Conservation (phyloP, 2,888 invertebrate species). For the Mycalesis mineus region DNA sequence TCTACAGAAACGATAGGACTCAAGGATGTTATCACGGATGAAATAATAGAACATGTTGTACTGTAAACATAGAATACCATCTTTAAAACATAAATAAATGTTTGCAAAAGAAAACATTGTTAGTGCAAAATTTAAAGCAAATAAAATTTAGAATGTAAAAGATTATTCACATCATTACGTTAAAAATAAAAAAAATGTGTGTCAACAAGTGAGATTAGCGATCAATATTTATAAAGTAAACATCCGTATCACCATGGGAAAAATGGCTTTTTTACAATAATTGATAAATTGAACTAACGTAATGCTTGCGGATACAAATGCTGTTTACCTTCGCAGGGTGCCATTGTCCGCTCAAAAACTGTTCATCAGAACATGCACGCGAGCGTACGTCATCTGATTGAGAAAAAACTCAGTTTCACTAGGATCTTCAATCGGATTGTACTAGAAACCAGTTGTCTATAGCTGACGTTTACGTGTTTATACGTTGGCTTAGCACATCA, state of each 20-base stretch:
- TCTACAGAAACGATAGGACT: no score
- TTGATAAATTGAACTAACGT: conserved; percentile 23
- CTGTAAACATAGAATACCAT: no score
- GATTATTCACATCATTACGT: no score
- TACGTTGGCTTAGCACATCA: conserved; percentile 46
- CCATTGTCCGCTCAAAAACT: conserved; percentile 38
- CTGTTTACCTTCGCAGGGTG: conserved; percentile 39
- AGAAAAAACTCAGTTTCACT: conserved; percentile 56
- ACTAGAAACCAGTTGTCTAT: conserved; percentile 47
- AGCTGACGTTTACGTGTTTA: conserved; percentile 56
- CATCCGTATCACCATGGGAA: conserved; percentile 6
- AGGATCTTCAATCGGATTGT: conserved; percentile 52
- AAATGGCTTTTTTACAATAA: neutral
- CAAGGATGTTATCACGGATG: no score
- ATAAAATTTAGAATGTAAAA: no score
- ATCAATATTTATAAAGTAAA: neutral
- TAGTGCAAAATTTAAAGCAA: no score
- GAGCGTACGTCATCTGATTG: conserved; percentile 36
- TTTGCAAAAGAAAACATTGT: no score
- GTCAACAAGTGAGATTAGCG: neutral
- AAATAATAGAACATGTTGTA: no score
- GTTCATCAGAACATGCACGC: conserved; percentile 38
- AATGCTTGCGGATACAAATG: conserved; percentile 32
- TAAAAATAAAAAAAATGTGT: no score
- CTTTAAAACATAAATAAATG: no score